Evolutionary conservation across 2,797 vertebrate genomes (phyloP), one percentile per base, ranked within the genome.

Genomic region (Rhynchonycteris naso): DNA sequence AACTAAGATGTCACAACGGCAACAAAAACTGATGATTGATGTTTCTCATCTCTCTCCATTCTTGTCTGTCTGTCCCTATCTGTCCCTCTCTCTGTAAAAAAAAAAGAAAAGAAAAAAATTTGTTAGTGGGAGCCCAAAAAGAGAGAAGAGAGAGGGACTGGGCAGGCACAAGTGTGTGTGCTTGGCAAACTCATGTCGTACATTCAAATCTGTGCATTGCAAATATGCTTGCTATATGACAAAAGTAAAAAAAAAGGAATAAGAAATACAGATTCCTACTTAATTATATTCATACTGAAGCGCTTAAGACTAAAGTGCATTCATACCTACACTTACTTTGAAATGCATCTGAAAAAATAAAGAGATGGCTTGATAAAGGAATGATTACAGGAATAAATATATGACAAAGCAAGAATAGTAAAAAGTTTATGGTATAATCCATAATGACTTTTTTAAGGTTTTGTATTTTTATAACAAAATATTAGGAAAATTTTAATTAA

Each of bases 341-440:
- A 92, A 88, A 87, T 58, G 43, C 38, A 35, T 92, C 47, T 26
- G 43, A 79, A 72, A 91, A 91, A 90, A 82, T 68, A 54, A 43
- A 43, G 43, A 43, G 43, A 43, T 35, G 74, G 30, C 16, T 50
- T 54, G 11, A 68, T 38, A 52, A 59, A 79, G 38, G 33, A 50
- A 76, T 54, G 16, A 92, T 43, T 65, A 84, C 5, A 43, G 43
- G 43, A 43, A 43, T 43, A 43, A 43, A 43, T 43, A 43, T 43
- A 43, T 43, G 43, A 80, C 26, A 88, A 75, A 85, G 21, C 1
- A 50, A 65, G 6, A 80, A 35, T 8, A 33, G 8, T 14, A 59
- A 78, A 82, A 84, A 61, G 18, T 30, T 58, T 74, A 14, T 13
- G 30, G 8, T 61, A 1, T 35, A 75, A 22, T 11, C 54, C 59